A percentile compares a stretch with the other conserved stretches of the same genome.
Conservation (phyloP, 37 sponge, comb jelly and placozoan genomes). For the Oscarella lobularis region DNA sequence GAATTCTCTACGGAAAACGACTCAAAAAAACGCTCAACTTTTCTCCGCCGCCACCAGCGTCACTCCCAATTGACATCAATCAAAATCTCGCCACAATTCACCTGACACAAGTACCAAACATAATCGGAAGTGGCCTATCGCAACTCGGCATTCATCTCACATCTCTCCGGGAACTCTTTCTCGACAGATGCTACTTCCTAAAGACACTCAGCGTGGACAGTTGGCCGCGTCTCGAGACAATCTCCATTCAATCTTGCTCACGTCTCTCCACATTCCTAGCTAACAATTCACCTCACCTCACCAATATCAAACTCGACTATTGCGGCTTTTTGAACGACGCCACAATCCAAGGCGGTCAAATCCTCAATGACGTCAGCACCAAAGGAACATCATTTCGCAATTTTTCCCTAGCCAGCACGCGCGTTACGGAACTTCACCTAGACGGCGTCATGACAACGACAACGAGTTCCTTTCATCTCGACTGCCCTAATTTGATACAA, state of each 20-base stretch:
- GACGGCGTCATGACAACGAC: neutral
- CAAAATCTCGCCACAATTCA: neutral
- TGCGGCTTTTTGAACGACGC: neutral
- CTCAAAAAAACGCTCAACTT: neutral
- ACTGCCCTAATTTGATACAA: neutral
- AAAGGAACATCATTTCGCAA: neutral
- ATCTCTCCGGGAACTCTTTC: neutral
- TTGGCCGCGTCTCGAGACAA: neutral
- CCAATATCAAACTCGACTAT: neutral
- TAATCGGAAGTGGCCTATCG: neutral
- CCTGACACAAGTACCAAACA: neutral
- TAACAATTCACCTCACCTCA: neutral
- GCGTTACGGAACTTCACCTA: neutral
- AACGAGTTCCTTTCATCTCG: neutral
- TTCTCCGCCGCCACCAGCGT: neutral
- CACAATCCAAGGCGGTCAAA: no score
- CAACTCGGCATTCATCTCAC: neutral
- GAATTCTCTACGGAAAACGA: neutral
- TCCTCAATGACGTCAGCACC: neutral
- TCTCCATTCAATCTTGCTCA: neutral
- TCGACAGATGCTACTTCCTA: neutral
- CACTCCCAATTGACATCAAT: neutral
- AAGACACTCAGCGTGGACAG: neutral
- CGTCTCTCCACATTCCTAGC: neutral
- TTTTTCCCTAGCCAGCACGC: neutral